A percentile compares a stretch with the other conserved stretches of the same genome.
phyloP scores from a whole-genome alignment of 1,140 invertebrate species.

The Paralvinella palmiformis region DNA sequence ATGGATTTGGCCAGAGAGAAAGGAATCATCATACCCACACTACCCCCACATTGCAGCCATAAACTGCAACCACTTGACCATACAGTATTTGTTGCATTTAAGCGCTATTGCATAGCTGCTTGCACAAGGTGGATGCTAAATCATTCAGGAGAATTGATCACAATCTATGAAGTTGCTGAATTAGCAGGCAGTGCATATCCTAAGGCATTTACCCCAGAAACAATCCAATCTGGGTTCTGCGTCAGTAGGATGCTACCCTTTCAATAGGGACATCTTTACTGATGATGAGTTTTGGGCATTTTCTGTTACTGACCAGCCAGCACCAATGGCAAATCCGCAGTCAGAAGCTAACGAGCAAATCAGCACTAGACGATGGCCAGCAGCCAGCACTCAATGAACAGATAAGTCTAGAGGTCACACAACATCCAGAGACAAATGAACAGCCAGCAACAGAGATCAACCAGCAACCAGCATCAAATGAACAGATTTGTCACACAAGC shows the following conservation, averaged over 20 bases:
- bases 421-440: too few species aligned
- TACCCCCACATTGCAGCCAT: constrained; percentile 35
- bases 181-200: constrained; percentile 28
- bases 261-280: constrained; percentile 39
- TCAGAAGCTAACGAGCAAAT: too few species aligned
- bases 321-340: too few species aligned
- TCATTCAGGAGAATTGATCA: constrained; percentile 31
- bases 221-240: constrained; percentile 38
- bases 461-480: too few species aligned
- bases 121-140: constrained; percentile 6
- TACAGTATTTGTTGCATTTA: constrained; percentile 48
- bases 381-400: too few species aligned
- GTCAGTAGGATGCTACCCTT: constrained; percentile 36
- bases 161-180: constrained; percentile 38
- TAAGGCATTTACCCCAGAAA: constrained; percentile 32
- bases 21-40: too few species aligned
- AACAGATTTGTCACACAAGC: too few species aligned
- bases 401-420: too few species aligned
- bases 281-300: too few species aligned
- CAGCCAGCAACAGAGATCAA: too few species aligned
- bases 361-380: too few species aligned
- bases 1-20: too few species aligned
- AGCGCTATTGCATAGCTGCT: constrained; percentile 23
- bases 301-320: constrained; percentile 39
- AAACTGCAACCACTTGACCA: constrained; percentile 53